Evolutionary conservation across 2,888 invertebrate genomes (phyloP), one percentile per base, ranked within the genome.

Genomic region (Chorisops tibialis): DNA sequence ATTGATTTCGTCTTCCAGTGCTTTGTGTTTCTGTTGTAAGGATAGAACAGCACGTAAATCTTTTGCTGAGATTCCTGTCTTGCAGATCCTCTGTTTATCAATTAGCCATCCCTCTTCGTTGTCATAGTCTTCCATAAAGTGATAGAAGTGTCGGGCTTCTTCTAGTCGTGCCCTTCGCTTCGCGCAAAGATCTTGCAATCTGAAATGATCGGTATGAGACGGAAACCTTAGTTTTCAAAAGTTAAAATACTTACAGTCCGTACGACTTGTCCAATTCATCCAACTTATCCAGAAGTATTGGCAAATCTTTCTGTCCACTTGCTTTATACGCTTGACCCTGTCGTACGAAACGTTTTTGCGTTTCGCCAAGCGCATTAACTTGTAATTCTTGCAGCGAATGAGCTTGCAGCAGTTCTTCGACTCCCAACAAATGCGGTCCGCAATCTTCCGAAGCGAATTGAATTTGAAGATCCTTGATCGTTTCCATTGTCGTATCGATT

Each of bases 51-150:
- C 94, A 59, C 93, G 84, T 48, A 97, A 80, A 77, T 99, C 97
- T 77, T 96, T 96, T 1, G 96, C 95, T 0, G 91, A 87, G 22
- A 96, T 90, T n/a, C 91, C 92, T 0, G 95, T 88, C 73, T 91
- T 90, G 75, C 96, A 96, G 65, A 96, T 89, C 4, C 93, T 83
- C 75, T 96, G 93, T 74, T 95, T 96, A 74, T 99, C 98, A 1
- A 91, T 87, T 59, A 98, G 82, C 97, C 98, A 98, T 0, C 93
- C 88, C 80, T 97, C 96, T 78, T 98, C 98, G 71, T 98, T 98
- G 70, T 98, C 97, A 70, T 95, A 91, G 74, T 98, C 97, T 77
- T 96, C 95, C 62, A 96, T 80, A 79, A 98, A 96, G 79, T 96
- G 95, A 80, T 91, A 96, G 71, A 95, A 91, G 73, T 93, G 91